Conservation (phyloP, 2,888 invertebrate genomes). For the Drosophila niveifrons region DNA sequence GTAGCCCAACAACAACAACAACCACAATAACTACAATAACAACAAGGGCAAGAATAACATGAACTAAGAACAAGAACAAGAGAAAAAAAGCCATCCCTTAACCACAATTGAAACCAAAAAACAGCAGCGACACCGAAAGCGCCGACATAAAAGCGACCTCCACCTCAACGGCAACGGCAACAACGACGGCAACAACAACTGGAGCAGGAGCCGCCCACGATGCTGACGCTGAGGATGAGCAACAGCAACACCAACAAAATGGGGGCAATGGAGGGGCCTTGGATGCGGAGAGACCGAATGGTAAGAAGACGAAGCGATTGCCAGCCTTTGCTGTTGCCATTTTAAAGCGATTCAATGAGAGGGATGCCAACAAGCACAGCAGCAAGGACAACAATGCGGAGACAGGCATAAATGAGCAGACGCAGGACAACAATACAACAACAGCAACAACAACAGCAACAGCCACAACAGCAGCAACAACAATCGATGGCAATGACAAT, state of each 20-base stretch:
- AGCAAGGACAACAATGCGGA: constrained; percentile 62
- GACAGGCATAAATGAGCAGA: constrained; percentile 64
- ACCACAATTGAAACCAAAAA: constrained; percentile 69
- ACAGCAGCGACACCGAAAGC: constrained; percentile 90
- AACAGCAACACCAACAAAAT: too few relatives aligned
- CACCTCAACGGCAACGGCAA: constrained; percentile 79
- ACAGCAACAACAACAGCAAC: constrained; percentile 26
- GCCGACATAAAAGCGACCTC: constrained; percentile 86
- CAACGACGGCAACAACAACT: constrained; percentile 85
- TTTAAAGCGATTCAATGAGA: constrained; percentile 83
- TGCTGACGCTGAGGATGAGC: constrained; percentile 86
- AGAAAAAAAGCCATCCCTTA: constrained; percentile 54
- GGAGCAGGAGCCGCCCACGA: constrained; percentile 74
- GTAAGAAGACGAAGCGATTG: constrained; percentile 79
- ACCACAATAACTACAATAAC: constrained; percentile 32
- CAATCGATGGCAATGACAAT: constrained; percentile 83
- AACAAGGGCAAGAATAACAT: constrained; percentile 32
- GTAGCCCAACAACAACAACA: constrained; percentile 49
- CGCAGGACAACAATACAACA: constrained; percentile 51
- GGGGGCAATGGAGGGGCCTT: constrained; percentile 43
- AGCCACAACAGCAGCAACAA: constrained; percentile 40
- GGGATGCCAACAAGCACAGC: constrained; percentile 64
- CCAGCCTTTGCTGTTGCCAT: constrained; percentile 83
- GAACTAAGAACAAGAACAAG: constrained; percentile 45
- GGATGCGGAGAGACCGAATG: constrained; percentile 48